Evolutionary conservation across 1,140 invertebrate genomes (phyloP).

Genomic region (Procambarus virginalis): DNA sequence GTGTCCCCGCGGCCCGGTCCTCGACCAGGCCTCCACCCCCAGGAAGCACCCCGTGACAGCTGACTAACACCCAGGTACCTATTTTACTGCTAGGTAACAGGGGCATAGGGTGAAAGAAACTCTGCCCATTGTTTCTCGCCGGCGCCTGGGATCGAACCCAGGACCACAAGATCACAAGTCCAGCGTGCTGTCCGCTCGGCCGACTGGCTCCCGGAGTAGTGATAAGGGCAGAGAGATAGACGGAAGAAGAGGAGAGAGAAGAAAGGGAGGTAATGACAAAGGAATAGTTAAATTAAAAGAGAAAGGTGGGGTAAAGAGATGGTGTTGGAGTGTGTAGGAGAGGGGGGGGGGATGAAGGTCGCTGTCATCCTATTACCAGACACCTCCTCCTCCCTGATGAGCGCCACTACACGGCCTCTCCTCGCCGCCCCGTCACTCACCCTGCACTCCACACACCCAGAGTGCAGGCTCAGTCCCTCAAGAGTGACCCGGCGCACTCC

Average conservation of each 20-base stretch:
- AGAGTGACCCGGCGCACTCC: slow-evolving; percentile 38
- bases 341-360: slow-evolving; percentile 2
- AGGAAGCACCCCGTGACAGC: too few species aligned
- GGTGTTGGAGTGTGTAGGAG: neutral
- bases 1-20: too few species aligned
- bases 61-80: too few species aligned
- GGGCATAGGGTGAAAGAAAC: too few species aligned
- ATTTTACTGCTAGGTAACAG: too few species aligned
- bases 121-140: too few species aligned
- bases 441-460: slow-evolving; percentile 18
- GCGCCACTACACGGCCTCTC: slow-evolving; percentile 12
- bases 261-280: neutral
- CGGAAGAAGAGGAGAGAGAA: too few species aligned
- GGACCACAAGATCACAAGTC: too few species aligned
- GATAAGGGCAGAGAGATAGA: neutral
- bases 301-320: neutral
- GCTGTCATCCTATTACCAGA: slow-evolving; percentile 41
- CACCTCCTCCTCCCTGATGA: slow-evolving; percentile 18
- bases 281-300: neutral
- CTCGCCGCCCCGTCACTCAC: neutral
- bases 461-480: slow-evolving; percentile 33
- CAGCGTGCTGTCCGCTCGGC: too few species aligned
- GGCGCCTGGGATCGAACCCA: too few species aligned
- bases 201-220: too few species aligned
- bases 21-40: too few species aligned